Evolutionary conservation across 2,113 vertebrate species (phyloP).

Genomic region (Mobula birostris): DNA sequence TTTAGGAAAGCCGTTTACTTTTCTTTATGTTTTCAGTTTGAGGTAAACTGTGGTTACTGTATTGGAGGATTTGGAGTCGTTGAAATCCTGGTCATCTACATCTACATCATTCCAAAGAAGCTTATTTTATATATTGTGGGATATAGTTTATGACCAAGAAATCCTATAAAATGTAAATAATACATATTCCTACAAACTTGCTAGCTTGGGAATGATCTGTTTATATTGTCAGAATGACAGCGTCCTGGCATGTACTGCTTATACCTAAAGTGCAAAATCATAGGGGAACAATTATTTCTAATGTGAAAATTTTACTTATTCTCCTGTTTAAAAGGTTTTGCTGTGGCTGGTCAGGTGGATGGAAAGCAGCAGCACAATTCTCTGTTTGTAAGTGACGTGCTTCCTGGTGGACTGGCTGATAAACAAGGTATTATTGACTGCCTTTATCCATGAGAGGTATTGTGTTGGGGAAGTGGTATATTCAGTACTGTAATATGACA

Average conservation of each 20-base stretch:
- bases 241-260: neutral
- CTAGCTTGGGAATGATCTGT: neutral
- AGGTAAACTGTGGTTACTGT: neutral
- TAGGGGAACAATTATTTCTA: neutral
- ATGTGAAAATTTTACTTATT: neutral
- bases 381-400: slow-evolving; percentile 81
- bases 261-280: neutral
- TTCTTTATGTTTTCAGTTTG: neutral
- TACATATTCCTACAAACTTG: neutral
- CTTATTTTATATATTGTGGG: neutral
- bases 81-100: no score
- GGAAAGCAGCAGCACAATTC: slow-evolving; percentile 61
- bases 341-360: slow-evolving; percentile 76
- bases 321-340: slow-evolving; percentile 64
- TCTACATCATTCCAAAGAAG: neutral
- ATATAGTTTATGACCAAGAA: neutral
- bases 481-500: neutral
- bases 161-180: neutral
- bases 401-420: slow-evolving; percentile 70
- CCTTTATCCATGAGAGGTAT: neutral
- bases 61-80: neutral
- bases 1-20: neutral
- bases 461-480: no score
- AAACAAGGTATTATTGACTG: slow-evolving; percentile 61
- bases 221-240: slow-evolving; percentile 48